Evolutionary conservation across 2,113 vertebrate genomes (phyloP), one percentile per base, ranked within the genome.

Genomic region (Danionella cerebrum): DNA sequence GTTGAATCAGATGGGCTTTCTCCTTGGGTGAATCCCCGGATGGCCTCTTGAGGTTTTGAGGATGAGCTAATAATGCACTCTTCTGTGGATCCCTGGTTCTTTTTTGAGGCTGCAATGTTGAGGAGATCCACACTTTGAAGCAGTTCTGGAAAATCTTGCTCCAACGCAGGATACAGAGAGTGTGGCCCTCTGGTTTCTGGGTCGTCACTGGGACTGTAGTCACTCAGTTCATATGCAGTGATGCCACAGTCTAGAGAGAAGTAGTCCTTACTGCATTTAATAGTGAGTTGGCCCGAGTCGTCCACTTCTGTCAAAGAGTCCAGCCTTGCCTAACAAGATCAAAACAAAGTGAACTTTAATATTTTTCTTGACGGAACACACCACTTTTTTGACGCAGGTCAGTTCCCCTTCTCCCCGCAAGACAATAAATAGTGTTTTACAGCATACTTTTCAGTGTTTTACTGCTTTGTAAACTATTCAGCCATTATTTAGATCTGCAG

Each of bases 211-310:
- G 96, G 96, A 79, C 96, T 98, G 70, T 96, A 98, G 84, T 96
- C 96, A 10, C 92, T 93, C 21, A 99, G 85, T 75, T 99, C 96
- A 51, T 91, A 97, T 44, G 96, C 96, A 14, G 96, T 98, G 83
- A 99, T 99, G 7, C 96, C 96, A 51, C 96, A 99, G 83, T 99
- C 96, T 71, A 99, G 72, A 13, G 96, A 99, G 78, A 99, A 91
- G 78, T 99, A 99, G 83, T 99, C 93, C 75, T 92, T 93, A 77
- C 94, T 96, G 83, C 96, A 98, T 86, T 94, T 94, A 70, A 98
- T 99, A 5, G 95, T 98, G 82, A 99, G 79, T 80, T 95, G 92
- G 67, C 95, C 95, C n/a, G 92, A 93, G 82, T 96, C 95, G 44
- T 99, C 96, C 76, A 95, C 90, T 79, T 98, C 95, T 0, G 95